Base-by-base conservation (phyloP, 2,797 vertebrate genomes). In the Helarctos malayanus region DNA sequence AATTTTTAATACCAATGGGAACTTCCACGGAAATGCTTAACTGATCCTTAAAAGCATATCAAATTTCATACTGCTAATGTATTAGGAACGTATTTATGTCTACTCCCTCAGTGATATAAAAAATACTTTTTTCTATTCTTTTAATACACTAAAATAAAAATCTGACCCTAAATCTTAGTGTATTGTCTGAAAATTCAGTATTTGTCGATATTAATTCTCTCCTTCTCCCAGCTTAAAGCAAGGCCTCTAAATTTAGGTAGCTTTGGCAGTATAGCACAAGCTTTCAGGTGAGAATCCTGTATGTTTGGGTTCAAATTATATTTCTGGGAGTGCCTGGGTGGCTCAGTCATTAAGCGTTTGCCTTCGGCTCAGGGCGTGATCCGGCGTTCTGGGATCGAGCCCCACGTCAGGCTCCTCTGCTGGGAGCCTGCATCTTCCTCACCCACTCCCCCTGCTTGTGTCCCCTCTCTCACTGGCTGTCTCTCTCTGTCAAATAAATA, bases 21-120 rank as follows among this genome's bases (percentile, higher is more conserved):
- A 80, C 11, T 78, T 85, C 7, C 32, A 94, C 27, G 87, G 32
- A 75, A 94, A 97, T 95, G 32, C 14, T 90, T 92, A 92, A 73
- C 19, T 49, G 32, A 59, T 68, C n/a, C 32, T 90, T 92, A 56
- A 83, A 90, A 75, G 3, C 25, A 8, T 41, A 94, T 56, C 25
- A 45, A 11, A 90, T 88, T 90, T 83, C 29, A 75, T 82, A 63
- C 13, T 18, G 9, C 54, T 84, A 56, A 85, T 45, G 7, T 85
- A 57, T 68, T 88, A 7, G 13, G 5, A 21, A 91, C 73, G 35
- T 49, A 76, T 80, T 75, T 73, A 41, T 75, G 9, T 41, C 71
- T 75, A 68, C 4, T 38, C 1, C 54, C 0, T 79, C n/a, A 52
- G 21, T 19, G 3, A 2, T n/a, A 63, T 56, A 11, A 56, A 16